Percentiles rank a stretch among this genome's conserved stretches.
Conservation (phyloP, 1,140 invertebrate species). For the Heliconius melpomene region DNA sequence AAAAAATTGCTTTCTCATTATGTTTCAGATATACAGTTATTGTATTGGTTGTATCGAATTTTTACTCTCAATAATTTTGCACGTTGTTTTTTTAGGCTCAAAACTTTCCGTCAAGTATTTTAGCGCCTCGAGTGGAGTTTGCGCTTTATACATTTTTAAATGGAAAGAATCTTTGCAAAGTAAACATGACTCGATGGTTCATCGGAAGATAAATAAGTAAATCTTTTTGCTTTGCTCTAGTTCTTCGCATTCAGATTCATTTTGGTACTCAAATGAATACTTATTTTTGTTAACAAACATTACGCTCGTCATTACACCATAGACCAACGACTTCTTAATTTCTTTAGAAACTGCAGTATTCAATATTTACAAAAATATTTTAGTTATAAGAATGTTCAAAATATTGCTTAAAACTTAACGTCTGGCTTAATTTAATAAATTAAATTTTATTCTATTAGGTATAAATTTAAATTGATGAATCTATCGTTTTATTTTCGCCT, state of each 20-base stretch:
- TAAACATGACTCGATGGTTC: constrained; percentile 27
- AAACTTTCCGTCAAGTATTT: constrained; percentile 1
- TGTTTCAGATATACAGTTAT: neutral
- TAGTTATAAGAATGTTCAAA: too few relatives aligned
- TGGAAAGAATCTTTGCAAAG: constrained; percentile 24
- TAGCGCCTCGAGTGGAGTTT: neutral
- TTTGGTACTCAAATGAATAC: constrained; percentile 21
- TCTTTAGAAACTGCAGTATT: too few relatives aligned
- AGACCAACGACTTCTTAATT: too few relatives aligned
- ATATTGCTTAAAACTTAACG: too few relatives aligned
- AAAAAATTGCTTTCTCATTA: neutral
- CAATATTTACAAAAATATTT: too few relatives aligned
- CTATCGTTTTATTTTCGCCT: too few relatives aligned
- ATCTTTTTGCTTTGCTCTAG: constrained; percentile 28
- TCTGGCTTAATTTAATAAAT: too few relatives aligned
- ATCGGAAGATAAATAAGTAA: constrained; percentile 30
- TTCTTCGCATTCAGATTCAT: constrained; percentile 27
- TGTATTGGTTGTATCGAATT: neutral
- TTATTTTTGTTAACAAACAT: constrained; percentile 3
- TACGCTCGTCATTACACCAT: neutral
- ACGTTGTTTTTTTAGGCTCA: neutral
- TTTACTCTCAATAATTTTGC: neutral
- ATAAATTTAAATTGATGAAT: too few relatives aligned
- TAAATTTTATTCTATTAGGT: too few relatives aligned
- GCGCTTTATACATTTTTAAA: constrained; percentile 23